These are phyloP conservation scores for Luehdorfia chinensis DNA, from an alignment of 1,140 invertebrate species.

Conservation along the genomic window DNA sequence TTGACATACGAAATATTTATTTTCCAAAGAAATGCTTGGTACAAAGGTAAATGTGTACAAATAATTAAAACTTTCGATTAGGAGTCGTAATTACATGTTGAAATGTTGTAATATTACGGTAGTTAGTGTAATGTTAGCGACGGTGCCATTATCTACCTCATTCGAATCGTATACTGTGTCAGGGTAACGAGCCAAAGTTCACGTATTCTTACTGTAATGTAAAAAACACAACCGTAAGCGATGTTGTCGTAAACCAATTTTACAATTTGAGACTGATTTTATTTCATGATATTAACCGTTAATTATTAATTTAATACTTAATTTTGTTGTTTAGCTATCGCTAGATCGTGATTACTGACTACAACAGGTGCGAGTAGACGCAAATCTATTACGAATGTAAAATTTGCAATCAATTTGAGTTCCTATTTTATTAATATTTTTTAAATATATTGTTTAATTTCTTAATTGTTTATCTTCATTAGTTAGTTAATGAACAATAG, in stretches of 20 bases:
- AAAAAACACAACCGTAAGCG: not conserved
- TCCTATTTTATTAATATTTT: slow-evolving; percentile 63
- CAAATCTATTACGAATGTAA: slow-evolving; percentile 17
- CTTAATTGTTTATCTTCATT: slow-evolving; percentile 47
- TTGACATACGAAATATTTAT: slow-evolving; percentile 50
- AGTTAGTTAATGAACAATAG: slow-evolving; percentile 26
- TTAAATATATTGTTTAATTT: slow-evolving; percentile 51
- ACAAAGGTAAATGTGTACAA: slow-evolving; percentile 72
- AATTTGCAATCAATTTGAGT: slow-evolving; percentile 65
- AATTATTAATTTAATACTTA: slow-evolving; percentile 5
- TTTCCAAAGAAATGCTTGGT: slow-evolving; percentile 75
- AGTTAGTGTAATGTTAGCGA: slow-evolving; percentile 61
- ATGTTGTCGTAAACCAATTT: slow-evolving; percentile 29
- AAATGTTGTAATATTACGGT: slow-evolving; percentile 62
- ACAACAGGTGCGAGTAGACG: not conserved
- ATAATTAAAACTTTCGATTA: slow-evolving; percentile 58
- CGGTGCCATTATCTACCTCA: slow-evolving; percentile 73
- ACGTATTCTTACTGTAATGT: slow-evolving; percentile 19
- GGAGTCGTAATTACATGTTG: slow-evolving; percentile 63
- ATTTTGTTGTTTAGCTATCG: too few species aligned
- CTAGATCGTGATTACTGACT: too few species aligned
- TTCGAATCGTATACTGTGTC: slow-evolving; percentile 43
- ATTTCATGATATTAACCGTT: slow-evolving; percentile 21
- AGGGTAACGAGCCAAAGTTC: slow-evolving; percentile 73
- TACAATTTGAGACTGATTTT: slow-evolving; percentile 62